A percentile compares a stretch with the other conserved stretches of the same genome.
Conservation (phyloP, 2,888 invertebrate genomes). For the Synanthedon tipuliformis region DNA sequence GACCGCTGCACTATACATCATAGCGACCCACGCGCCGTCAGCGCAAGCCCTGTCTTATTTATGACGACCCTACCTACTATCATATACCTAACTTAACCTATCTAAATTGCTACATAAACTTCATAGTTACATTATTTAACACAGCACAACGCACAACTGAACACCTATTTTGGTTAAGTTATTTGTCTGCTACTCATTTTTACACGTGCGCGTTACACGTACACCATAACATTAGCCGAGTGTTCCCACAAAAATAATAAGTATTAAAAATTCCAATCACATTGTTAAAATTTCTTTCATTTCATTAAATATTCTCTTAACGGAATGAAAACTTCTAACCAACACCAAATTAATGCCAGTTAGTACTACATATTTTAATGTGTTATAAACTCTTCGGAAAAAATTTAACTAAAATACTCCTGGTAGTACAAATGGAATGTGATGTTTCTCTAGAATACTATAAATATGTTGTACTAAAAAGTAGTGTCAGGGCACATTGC, state of each 20-base stretch:
- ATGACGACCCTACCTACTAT: conserved; percentile 38
- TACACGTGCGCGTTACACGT: too few species aligned
- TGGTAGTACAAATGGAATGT: too few species aligned
- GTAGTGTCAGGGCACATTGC: too few species aligned
- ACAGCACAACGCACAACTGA: neutral
- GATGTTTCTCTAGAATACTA: too few species aligned
- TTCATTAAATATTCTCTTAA: too few species aligned
- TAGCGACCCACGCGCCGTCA: conserved; percentile 46
- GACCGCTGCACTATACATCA: conserved; percentile 46
- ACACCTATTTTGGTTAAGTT: neutral
- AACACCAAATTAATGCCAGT: neutral
- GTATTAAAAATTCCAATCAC: neutral
- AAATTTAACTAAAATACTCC: too few species aligned
- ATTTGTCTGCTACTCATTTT: too few species aligned
- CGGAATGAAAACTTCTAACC: neutral
- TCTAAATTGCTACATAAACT: conserved; percentile 5
- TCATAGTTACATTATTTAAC: neutral
- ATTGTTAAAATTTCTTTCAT: neutral
- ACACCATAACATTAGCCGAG: too few species aligned
- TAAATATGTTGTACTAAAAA: too few species aligned
- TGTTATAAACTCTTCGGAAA: too few species aligned
- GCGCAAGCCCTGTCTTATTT: conserved; percentile 43
- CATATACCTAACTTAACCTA: conserved; percentile 1
- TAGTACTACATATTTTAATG: neutral
- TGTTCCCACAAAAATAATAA: too few species aligned